Evolutionary conservation across 2,113 vertebrate genomes (phyloP), one percentile per base, ranked within the genome.

Genomic region (Chionis minor): DNA sequence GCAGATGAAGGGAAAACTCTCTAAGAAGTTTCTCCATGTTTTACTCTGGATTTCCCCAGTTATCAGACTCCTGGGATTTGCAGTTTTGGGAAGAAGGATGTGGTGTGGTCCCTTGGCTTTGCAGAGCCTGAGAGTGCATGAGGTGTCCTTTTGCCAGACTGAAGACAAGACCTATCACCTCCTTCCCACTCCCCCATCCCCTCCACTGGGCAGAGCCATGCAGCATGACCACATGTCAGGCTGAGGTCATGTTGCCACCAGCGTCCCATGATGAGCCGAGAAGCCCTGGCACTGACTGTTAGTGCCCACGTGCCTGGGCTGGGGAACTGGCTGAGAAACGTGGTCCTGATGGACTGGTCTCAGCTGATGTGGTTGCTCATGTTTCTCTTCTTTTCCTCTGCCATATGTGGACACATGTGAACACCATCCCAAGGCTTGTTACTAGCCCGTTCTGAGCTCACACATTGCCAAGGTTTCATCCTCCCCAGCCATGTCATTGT

Each of bases 141-240:
- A 73, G 33, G 40, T 65, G 24, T 30, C 21, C 18, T 65, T 81
- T 80, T 40, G 27, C 32, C 52, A 75, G 51, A 52, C 38, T 79
- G 58, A 81, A 66, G 42, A n/a, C 10, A 70, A 70, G 51, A 63
- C 22, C 49, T 28, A 67, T 9, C 21, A 42, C 19, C 81, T 83
- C 33, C 51, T 83, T 74, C 75, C 51, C 51, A n/a, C 23, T 83
- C 51, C 24, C 30, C n/a, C 15, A 17, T n/a, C 27, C 6, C 12
- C 44, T 55, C 35, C 0, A 0, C 42, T 59, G 23, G 23, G 42
- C 38, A 67, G 28, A 88, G n/a, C 33, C 40, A 0, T 0, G 35
- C 47, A 51, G 59, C 69, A 27, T 2, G 0, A 65, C 33, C 51
- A 40, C 33, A 49, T 22, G 49, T 49, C 49, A 49, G 4, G 2